These are phyloP conservation scores for Strix occidentalis DNA, from an alignment of 2,797 vertebrate species.

Conservation along the genomic window DNA sequence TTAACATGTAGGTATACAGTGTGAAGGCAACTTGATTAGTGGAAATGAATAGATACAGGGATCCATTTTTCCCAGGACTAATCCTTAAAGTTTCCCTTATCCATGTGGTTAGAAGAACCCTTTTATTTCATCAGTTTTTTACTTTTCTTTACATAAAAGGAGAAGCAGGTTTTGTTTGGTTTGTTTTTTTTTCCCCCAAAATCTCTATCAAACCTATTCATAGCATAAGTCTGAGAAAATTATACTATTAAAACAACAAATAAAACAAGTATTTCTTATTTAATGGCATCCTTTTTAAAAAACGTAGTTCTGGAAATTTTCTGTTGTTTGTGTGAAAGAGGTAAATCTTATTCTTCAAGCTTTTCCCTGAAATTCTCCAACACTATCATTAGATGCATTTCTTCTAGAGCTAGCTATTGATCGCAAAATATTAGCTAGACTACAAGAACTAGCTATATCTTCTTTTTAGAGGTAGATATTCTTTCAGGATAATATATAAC, in stretches of 20 bases:
- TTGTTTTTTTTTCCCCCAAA: rapidly evolving
- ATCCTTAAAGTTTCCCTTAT: background rate
- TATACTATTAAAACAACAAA: background rate
- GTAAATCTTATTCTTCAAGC: background rate
- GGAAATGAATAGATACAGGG: background rate
- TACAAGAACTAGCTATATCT: background rate
- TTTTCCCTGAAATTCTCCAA: background rate
- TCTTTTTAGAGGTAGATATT: background rate
- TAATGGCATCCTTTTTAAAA: background rate
- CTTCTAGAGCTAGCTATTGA: background rate
- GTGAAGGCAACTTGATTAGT: background rate
- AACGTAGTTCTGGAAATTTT: background rate
- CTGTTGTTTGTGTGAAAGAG: background rate
- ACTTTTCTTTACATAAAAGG: background rate
- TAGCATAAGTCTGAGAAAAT: background rate
- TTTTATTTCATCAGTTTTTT: background rate
- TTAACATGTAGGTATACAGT: background rate
- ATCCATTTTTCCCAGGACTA: background rate
- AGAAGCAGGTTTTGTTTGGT: background rate
- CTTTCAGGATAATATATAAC: background rate
- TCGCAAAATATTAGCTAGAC: background rate
- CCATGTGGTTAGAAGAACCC: background rate
- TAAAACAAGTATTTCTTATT: background rate
- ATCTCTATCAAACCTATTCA: background rate
- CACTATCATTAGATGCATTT: background rate